Conservation (phyloP, 2,888 invertebrate genomes). For the Ophion ellenae region DNA sequence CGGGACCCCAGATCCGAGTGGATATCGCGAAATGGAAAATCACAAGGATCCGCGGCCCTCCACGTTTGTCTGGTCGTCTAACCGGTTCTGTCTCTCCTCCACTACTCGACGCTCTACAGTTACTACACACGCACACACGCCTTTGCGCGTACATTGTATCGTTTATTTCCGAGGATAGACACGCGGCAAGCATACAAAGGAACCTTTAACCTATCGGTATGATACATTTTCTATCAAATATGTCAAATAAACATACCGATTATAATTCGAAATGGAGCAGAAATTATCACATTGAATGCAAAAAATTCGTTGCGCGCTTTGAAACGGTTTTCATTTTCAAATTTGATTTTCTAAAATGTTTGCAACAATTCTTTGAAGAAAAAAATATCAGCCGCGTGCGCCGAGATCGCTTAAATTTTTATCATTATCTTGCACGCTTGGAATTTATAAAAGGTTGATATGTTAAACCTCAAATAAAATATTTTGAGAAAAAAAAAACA, state of each 20-base stretch:
- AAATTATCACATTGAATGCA: too few species aligned
- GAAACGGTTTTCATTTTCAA: too few species aligned
- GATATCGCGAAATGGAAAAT: slow-evolving; percentile 63
- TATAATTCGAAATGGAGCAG: neutral
- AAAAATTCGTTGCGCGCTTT: too few species aligned
- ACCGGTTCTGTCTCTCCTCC: slow-evolving; percentile 54
- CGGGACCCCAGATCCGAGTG: neutral
- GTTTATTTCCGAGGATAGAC: slow-evolving; percentile 50
- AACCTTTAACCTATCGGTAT: slow-evolving; percentile 36
- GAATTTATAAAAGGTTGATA: too few species aligned
- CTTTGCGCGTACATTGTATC: neutral
- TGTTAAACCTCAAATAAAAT: too few species aligned
- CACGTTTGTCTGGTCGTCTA: slow-evolving; percentile 47
- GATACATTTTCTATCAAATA: neutral
- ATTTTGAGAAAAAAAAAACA: too few species aligned
- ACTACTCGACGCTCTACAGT: neutral
- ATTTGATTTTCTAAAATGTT: too few species aligned
- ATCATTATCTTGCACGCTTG: too few species aligned
- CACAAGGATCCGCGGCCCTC: slow-evolving; percentile 50
- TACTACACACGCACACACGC: too few species aligned
- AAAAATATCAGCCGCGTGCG: too few species aligned
- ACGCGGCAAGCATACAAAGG: slow-evolving; percentile 15
- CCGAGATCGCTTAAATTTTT: neutral
- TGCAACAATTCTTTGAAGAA: too few species aligned
- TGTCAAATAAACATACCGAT: neutral